A percentile compares a stretch with the other conserved stretches of the same genome.
These are phyloP conservation scores for Ophthalmolycus amberensis DNA, from an alignment of 2,113 vertebrate species.

Conservation along the genomic window DNA sequence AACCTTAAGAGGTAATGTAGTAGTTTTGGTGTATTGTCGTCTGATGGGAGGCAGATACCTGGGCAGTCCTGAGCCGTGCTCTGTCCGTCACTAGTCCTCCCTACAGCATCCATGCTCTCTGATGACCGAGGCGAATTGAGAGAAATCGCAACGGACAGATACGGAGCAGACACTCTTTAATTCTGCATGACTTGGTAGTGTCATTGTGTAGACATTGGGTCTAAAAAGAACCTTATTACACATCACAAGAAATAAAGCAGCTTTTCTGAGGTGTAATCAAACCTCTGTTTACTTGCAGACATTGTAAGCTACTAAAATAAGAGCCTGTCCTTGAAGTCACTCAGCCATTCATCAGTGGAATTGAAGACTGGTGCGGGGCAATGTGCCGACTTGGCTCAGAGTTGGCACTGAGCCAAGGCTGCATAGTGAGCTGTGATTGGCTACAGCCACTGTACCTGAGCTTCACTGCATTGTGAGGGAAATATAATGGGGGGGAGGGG, in stretches of 20 bases:
- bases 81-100: slow-evolving; percentile 90
- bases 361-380: not conserved
- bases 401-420: not conserved
- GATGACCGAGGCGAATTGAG: slow-evolving; percentile 98
- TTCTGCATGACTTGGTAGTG: not conserved
- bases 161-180: slow-evolving; percentile 89
- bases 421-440: slow-evolving; percentile 2
- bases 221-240: not conserved
- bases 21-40: not conserved
- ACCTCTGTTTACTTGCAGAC: not conserved
- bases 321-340: not conserved
- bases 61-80: slow-evolving; percentile 84
- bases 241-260: not conserved
- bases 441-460: not conserved
- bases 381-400: not conserved
- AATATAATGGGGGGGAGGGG: not conserved
- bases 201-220: not conserved
- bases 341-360: not conserved
- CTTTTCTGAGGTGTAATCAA: not conserved
- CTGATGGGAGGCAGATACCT: slow-evolving; percentile 92
- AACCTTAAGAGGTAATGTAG: slow-evolving; percentile 51
- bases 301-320: not conserved
- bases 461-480: not conserved
- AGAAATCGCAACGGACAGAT: slow-evolving; percentile 99
- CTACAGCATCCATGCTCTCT: slow-evolving; percentile 91